Percentiles rank a stretch among this genome's conserved stretches.
These are phyloP conservation scores for Araneus ventricosus DNA, from an alignment of 1,140 invertebrate genomes.

Conservation along the genomic window DNA sequence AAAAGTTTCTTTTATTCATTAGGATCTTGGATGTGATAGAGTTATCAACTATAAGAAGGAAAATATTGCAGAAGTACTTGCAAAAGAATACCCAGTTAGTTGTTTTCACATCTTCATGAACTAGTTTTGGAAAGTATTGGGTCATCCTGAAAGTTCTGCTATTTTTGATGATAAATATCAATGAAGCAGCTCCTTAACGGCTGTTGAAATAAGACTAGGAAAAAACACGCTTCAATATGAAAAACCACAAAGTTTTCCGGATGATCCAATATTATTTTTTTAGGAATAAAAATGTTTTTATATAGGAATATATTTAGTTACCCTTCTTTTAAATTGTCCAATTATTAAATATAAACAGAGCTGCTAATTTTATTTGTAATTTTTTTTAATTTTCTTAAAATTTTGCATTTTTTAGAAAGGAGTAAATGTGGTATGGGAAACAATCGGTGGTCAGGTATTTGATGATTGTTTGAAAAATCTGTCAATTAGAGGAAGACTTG, in stretches of 20 bases:
- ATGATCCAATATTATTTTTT: too few species aligned
- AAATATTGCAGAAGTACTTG: constrained; percentile 76
- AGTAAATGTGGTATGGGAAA: constrained; percentile 81
- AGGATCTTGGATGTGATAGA: constrained; percentile 79
- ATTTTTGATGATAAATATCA: too few species aligned
- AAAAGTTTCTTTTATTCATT: neutral
- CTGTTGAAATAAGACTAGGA: too few species aligned
- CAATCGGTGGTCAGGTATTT: constrained; percentile 80
- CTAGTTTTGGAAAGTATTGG: too few species aligned
- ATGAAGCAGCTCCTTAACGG: too few species aligned
- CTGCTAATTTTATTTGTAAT: too few species aligned
- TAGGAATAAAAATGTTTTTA: too few species aligned
- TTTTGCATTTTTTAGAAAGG: constrained; percentile 78
- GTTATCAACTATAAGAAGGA: constrained; percentile 80
- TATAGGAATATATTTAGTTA: neutral
- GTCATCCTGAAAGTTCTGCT: too few species aligned
- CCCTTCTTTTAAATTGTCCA: neutral
- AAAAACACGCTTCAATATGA: too few species aligned
- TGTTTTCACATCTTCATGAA: neutral
- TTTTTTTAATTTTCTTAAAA: neutral
- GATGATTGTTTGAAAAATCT: constrained; percentile 77
- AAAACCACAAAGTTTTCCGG: too few species aligned
- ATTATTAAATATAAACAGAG: neutral
- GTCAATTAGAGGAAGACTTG: constrained; percentile 78
- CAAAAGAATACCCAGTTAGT: constrained; percentile 67